These are phyloP conservation scores for Deroptyus accipitrinus DNA, from an alignment of 2,113 vertebrate species.

Conservation along the genomic window DNA sequence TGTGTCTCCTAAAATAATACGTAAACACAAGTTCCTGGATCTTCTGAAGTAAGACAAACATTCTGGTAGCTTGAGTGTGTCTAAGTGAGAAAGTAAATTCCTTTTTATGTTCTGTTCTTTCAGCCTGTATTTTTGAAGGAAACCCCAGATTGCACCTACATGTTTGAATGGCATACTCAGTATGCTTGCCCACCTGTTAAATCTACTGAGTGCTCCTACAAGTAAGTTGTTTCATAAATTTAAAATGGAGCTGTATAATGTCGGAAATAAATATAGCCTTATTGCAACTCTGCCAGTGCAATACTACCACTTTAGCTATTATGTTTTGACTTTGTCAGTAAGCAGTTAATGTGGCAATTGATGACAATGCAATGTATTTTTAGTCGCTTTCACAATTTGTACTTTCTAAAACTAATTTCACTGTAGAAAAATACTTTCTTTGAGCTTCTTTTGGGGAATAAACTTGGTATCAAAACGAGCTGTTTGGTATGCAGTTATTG, in stretches of 20 bases:
- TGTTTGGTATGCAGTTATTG: background rate
- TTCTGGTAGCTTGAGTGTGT: background rate
- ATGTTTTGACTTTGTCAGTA: background rate
- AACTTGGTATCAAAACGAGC: background rate
- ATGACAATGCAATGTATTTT: background rate
- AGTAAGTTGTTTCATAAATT: conserved; percentile 71
- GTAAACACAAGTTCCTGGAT: background rate
- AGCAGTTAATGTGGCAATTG: background rate
- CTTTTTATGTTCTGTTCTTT: background rate
- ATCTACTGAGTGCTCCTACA: conserved; percentile 87
- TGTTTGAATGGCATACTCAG: conserved; percentile 90
- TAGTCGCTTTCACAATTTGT: background rate
- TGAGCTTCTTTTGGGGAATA: background rate
- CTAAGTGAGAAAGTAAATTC: background rate
- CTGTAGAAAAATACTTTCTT: background rate
- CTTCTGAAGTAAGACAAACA: background rate
- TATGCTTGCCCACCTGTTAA: conserved; percentile 87
- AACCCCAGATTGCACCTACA: conserved; percentile 90
- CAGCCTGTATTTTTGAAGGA: conserved; percentile 87
- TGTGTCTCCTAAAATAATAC: background rate
- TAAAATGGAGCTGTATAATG: background rate
- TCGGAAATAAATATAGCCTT: background rate
- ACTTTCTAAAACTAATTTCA: background rate
- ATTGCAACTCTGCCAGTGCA: background rate
- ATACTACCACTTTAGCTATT: background rate